Conservation (phyloP, 2,888 invertebrate genomes). For the Lissocephala sabroskyi region DNA sequence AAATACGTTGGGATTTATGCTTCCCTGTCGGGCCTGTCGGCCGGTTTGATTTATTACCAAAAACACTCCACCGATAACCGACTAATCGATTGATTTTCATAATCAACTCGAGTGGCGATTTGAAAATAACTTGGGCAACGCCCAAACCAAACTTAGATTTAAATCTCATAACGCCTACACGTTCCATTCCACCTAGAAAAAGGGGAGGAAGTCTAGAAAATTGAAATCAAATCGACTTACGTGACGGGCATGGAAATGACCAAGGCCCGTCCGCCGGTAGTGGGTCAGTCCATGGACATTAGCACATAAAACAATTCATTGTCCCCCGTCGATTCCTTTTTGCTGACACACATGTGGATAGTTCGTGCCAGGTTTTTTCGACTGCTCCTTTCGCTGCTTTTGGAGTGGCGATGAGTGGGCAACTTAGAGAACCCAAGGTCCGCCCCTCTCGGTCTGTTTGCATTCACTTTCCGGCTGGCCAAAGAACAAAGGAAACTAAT, state of each 20-base stretch:
- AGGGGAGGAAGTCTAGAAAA: conserved; percentile 31
- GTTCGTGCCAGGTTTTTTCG: too few relatives aligned
- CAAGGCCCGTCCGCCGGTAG: conserved; percentile 10
- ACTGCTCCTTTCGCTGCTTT: too few relatives aligned
- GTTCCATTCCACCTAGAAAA: too few relatives aligned
- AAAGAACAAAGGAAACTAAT: conserved; percentile 36
- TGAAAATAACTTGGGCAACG: conserved; percentile 7
- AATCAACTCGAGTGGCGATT: background rate
- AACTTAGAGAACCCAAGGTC: too few relatives aligned
- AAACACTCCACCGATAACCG: background rate
- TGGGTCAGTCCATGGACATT: conserved; percentile 28
- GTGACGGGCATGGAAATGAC: conserved; percentile 57
- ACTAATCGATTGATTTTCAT: too few relatives aligned
- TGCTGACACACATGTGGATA: conserved; percentile 53
- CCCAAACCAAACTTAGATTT: conserved; percentile 28
- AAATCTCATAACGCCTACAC: too few relatives aligned
- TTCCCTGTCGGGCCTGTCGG: too few relatives aligned
- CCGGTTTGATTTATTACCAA: too few relatives aligned
- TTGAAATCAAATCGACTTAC: conserved; percentile 70
- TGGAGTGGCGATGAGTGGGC: too few relatives aligned
- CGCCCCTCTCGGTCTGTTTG: conserved; percentile 16
- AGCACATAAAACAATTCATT: conserved; percentile 66
- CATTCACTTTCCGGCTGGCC: too few relatives aligned
- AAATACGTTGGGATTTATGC: too few relatives aligned
- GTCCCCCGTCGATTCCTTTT: conserved; percentile 8